Conservation (phyloP, 2,113 vertebrate species). For the Gasterosteus aculeatus region DNA sequence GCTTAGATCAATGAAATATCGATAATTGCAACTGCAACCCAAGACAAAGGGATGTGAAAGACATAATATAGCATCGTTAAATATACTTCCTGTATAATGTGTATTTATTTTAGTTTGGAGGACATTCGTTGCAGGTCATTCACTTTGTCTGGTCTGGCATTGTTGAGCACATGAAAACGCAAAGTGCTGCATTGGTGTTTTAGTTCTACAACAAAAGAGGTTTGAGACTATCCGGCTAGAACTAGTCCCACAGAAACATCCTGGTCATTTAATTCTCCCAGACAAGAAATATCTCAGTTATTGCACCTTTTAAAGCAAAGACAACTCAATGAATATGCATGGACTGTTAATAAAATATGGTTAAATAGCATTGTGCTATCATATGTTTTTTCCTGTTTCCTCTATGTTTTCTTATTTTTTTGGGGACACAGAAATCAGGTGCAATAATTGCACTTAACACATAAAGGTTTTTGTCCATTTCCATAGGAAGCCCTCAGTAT, state of each 20-base stretch:
- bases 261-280: constrained; percentile 44
- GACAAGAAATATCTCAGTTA: constrained; percentile 49
- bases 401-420: no score
- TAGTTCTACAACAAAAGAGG: constrained; percentile 37
- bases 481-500: not conserved
- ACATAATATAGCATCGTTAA: not conserved
- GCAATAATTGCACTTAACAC: not conserved
- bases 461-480: not conserved
- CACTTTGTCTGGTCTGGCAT: constrained; percentile 9
- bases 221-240: constrained; percentile 48
- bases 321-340: constrained; percentile 55
- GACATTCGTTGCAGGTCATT: constrained; percentile 13
- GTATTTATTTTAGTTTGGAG: not conserved
- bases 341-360: constrained; percentile 50
- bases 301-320: constrained; percentile 36
- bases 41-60: not conserved
- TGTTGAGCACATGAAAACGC: constrained; percentile 15
- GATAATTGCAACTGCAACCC: not conserved
- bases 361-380: constrained; percentile 54
- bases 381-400: constrained; percentile 35
- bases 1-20: not conserved
- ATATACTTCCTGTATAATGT: not conserved
- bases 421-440: not conserved
- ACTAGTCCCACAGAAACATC: constrained; percentile 32
- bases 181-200: constrained; percentile 26